phyloP scores from a whole-genome alignment of 2,797 vertebrate genomes.

The Macrochelys suwanniensis region DNA sequence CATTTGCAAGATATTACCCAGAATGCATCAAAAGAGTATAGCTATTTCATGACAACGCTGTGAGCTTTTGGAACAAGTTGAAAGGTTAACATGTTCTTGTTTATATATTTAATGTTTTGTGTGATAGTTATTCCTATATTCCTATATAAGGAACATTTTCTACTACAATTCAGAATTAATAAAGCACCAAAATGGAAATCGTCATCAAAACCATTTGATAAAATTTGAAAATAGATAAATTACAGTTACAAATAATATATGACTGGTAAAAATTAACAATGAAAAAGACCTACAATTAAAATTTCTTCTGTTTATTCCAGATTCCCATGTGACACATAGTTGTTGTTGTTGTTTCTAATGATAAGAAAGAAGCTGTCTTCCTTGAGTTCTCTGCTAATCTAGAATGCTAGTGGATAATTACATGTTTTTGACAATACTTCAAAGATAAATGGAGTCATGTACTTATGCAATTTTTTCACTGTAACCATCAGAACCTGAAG shows the following conservation, averaged over 20 bases:
- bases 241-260: neutral
- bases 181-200: neutral
- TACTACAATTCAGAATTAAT: neutral
- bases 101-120: neutral
- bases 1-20: neutral
- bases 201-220: neutral
- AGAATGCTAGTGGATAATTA: neutral
- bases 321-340: fast-evolving
- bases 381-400: neutral
- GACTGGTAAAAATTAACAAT: neutral
- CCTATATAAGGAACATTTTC: neutral
- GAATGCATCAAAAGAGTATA: neutral
- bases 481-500: neutral
- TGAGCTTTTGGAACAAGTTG: neutral
- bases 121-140: neutral
- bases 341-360: neutral
- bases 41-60: neutral
- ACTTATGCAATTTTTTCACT: neutral
- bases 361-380: neutral
- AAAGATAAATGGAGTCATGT: neutral
- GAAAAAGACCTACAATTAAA: neutral
- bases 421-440: neutral
- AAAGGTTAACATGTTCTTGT: neutral
- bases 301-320: neutral
- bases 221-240: neutral